Evolutionary conservation across 2,888 invertebrate genomes (phyloP), one percentile per base, ranked within the genome.

Genomic region (Melangyna quadrimaculata): DNA sequence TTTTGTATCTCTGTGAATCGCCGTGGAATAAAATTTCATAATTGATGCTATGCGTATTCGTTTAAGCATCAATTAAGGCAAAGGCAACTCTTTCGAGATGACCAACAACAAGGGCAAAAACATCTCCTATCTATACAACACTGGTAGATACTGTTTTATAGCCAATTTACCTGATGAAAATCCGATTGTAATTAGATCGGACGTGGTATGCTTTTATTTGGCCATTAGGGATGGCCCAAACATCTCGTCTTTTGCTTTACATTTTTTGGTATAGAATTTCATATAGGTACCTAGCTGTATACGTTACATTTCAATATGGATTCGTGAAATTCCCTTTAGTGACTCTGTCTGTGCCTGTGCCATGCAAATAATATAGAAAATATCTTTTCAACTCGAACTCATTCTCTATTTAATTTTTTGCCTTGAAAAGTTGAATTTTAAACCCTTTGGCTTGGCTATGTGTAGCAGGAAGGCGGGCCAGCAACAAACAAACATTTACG

Each of bases 101-200:
- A 24, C 59, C 61, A 69, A 73, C 61, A 69, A 73, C 51, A 73
- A 37, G 14, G 22, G 45, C 63, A 57, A 27, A 40, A 10, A 37
- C 27, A 37, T 5, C n/a, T n/a, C n/a, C n/a, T n/a, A n/a, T n/a
- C 27, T 4, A 22, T 59, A 59, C 55, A 57, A 51, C n/a, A n/a
- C 32, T 71, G 53, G 48, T 48, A 19, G 43, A 32, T 45, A n/a
- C 48, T 70, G 43, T 70, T 37, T 35, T 59, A 32, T 37, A 72
- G 40, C 45, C 63, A 72, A 77, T 67, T 70, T 63, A 63, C 74
- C 78, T 71, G 71, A 79, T 59, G 71, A 84, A 84, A 79, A 75
- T 75, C 75, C 71, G 35, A 67, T 75, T 79, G 43, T 75, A 75
- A 84, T 84, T 79, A 67, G 84, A 84, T 79, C 74, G 59, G 74